Base-by-base conservation (phyloP, 2,113 vertebrate genomes). In the Plectropomus leopardus region DNA sequence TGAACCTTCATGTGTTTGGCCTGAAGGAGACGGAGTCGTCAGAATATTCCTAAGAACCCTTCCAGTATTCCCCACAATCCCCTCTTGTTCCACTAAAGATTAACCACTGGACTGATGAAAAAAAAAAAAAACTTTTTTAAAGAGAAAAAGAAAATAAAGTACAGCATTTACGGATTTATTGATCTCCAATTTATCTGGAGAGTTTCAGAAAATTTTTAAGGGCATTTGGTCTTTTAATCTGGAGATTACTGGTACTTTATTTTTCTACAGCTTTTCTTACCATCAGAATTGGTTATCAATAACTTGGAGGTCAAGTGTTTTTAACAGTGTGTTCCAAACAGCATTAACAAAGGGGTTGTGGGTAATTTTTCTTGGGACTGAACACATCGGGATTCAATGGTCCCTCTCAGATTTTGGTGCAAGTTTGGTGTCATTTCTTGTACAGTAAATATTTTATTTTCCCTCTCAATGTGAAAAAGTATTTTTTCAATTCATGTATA, bases 221-320 rank as follows among this genome's bases (percentile, higher is more conserved):
- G 89, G 74, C 87, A 93, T 94, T 94, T 93, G 91, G 91, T 94
- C 88, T 92, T 91, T 92, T 88, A 88, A 90, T 88, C 84, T 87
- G 79, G 78, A 87, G 81, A 91, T 85, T 63, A 79, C 72, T 75
- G 75, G 82, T 85, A 88, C 78, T 94, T 92, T 92, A 91, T 92
- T 92, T 95, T 95, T 94, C 88, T 93, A 93, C 85, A 76, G 70
- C 60, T 85, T 92, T 92, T 93, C 88, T 90, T 89, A 92, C 54
- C 71, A 82, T 82, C 72, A 63, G 28, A 87, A 89, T 92, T 90
- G 91, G 84, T 92, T 75, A 70, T 66, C 54, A 44, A 26, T 79
- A 82, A 76, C 68, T 78, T 80, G 66, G 54, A 78, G 61, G 53
- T 69, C 34, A 8, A 68, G 54, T 78, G 48, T 87, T 86, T 92